A percentile compares a stretch with the other conserved stretches of the same genome.
Conservation (phyloP, 2,888 invertebrate species). For the Cataglyphis rosenhaueri region DNA sequence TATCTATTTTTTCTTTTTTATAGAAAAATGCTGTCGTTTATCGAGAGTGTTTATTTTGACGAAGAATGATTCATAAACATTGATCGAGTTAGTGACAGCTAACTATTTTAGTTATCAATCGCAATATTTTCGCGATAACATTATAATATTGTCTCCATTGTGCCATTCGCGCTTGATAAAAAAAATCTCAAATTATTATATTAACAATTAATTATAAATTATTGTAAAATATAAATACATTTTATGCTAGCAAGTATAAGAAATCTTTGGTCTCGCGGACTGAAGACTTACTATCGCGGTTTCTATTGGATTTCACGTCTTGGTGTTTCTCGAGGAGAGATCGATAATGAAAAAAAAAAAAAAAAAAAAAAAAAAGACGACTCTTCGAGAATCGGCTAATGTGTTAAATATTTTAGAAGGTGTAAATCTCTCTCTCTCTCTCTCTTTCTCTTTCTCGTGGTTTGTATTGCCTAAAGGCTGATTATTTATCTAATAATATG, state of each 20-base stretch:
- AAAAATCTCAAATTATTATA: neutral
- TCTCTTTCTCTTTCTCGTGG: neutral
- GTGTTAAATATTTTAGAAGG: neutral
- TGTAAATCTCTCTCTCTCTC: neutral
- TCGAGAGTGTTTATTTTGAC: neutral
- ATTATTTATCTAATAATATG: neutral
- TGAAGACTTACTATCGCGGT: neutral
- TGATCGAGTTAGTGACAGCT: neutral
- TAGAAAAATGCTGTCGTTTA: neutral
- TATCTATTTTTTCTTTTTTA: neutral
- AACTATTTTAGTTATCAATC: neutral
- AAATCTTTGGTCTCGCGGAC: neutral
- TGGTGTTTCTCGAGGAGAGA: neutral
- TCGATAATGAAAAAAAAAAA: neutral
- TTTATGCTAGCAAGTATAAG: neutral
- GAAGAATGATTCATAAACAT: neutral
- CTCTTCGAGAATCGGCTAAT: neutral
- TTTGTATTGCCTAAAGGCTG: neutral
- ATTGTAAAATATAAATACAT: neutral
- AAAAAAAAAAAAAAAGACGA: neutral
- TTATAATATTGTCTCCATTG: too few relatives aligned
- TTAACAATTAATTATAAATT: neutral
- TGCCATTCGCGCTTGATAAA: neutral
- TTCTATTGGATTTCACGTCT: neutral
- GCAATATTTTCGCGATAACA: neutral